Evolutionary conservation across 2,888 invertebrate species (phyloP), one percentile per base, ranked within the genome.

Genomic region (Machimus rusticus): DNA sequence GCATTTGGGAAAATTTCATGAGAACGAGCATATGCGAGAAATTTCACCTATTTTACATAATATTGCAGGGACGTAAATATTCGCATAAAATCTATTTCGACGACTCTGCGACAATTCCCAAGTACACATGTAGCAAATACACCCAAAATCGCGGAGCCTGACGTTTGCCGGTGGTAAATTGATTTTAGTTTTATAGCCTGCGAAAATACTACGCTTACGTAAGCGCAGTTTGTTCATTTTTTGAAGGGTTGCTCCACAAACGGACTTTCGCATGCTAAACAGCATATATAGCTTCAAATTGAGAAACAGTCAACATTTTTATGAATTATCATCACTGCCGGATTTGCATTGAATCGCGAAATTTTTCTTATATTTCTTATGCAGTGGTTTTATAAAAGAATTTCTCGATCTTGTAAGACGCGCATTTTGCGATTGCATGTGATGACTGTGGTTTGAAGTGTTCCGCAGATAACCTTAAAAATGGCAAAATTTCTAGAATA

Each of bases 1-100:
- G 66, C 82, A 37, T 79, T 79, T 79, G 51, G n/a, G 51, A 51
- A 79, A 51, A 84, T 66, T 84, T 66, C 66, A 84, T 84, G 82
- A 12, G 66, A 84, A 84, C 66, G 37, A 84, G 82, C 82, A 84
- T 84, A 84, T 84, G 82, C 66, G 82, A 34, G 66, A 37, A 37
- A 66, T 66, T 39, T 34, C 28, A 39, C 39, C 82, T 84, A 84
- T 66, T 84, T 84, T 84, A 84, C 82, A 84, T 84, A 84, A 84
- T 84, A 66, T 84, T 34, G 82, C 31, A 46, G 66, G n/a, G 34
- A 19, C 37, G 82, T 34, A 37, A 37, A 84, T 84, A 66, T 84
- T 46, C 66, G 37, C 57, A 84, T 84, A 66, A 84, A 84, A 84
- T 66, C 57, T 66, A 37, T 84, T 84, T 34, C 66, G 19, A 66